These are phyloP conservation scores for Bothrops alternatus DNA, from an alignment of 2,797 vertebrate genomes.

Conservation along the genomic window DNA sequence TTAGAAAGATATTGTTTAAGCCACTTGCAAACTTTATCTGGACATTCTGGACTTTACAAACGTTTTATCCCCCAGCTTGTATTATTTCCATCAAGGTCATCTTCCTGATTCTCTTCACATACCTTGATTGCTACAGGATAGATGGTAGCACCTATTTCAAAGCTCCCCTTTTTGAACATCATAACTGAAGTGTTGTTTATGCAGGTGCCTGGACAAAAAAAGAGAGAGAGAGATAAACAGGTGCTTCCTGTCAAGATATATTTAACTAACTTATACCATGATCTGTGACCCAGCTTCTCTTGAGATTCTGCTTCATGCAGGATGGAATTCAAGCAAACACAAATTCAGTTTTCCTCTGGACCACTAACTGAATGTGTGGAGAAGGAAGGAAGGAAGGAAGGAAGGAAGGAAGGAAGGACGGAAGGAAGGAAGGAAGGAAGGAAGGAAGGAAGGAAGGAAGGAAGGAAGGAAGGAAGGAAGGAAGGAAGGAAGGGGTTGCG, in stretches of 20 bases:
- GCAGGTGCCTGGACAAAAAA: conserved; percentile 82
- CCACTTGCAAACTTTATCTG: not conserved
- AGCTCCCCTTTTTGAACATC: conserved; percentile 99
- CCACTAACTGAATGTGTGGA: not conserved
- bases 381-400: not conserved
- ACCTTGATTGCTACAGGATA: conserved; percentile 96
- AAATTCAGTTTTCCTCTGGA: not conserved
- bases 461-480: too few relatives aligned
- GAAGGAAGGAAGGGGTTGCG: not conserved
- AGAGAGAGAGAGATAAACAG: not conserved
- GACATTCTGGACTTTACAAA: not conserved
- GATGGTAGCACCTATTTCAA: conserved; percentile 93
- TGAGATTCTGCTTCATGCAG: not conserved
- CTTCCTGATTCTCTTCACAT: not conserved
- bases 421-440: too few relatives aligned
- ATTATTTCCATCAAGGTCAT: not conserved
- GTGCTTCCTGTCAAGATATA: not conserved
- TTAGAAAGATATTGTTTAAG: not conserved
- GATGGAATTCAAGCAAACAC: not conserved
- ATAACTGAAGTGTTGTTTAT: conserved; percentile 98
- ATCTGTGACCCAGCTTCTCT: not conserved
- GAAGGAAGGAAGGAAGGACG: too few relatives aligned
- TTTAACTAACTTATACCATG: not conserved
- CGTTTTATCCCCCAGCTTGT: not conserved
- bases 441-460: too few relatives aligned